Evolutionary conservation across 2,797 vertebrate genomes (phyloP).

Genomic region (Bovichtus diacanthus): DNA sequence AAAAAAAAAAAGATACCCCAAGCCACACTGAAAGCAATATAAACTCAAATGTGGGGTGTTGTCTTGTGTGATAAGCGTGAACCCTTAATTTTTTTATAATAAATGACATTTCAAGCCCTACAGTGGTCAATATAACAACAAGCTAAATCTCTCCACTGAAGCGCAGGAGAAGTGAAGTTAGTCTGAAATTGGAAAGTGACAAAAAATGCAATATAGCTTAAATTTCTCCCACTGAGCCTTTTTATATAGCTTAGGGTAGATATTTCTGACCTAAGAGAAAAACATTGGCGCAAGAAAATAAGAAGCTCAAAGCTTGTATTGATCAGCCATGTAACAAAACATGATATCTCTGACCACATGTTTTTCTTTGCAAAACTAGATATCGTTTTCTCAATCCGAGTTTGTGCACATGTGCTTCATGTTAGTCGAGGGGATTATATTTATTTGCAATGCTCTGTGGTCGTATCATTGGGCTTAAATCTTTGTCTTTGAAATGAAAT

Average conservation of each 20-base stretch:
- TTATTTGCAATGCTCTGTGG: neutral
- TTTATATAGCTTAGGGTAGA: neutral
- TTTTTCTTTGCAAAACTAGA: neutral
- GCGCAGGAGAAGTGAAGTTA: neutral
- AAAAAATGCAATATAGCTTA: neutral
- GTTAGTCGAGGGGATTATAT: neutral
- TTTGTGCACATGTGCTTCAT: constrained; percentile 1
- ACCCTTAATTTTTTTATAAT: neutral
- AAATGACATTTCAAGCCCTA: neutral
- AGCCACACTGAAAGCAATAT: constrained; percentile 17
- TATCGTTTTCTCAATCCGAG: neutral
- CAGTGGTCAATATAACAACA: neutral
- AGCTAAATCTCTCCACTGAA: neutral
- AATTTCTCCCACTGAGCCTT: neutral
- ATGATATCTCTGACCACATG: neutral
- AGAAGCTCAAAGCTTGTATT: neutral
- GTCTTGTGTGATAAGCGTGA: neutral
- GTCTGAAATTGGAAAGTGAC: neutral
- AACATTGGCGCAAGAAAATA: neutral
- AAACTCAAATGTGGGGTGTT: constrained; percentile 4
- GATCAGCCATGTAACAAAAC: neutral
- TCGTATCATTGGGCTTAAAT: neutral
- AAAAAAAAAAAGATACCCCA: neutral
- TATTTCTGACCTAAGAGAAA: neutral
- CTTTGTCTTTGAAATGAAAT: constrained; percentile 4